Percentiles rank a stretch among this genome's conserved stretches.
These are phyloP conservation scores for Lithophane ornitopus DNA, from an alignment of 2,888 invertebrate genomes.

Conservation along the genomic window DNA sequence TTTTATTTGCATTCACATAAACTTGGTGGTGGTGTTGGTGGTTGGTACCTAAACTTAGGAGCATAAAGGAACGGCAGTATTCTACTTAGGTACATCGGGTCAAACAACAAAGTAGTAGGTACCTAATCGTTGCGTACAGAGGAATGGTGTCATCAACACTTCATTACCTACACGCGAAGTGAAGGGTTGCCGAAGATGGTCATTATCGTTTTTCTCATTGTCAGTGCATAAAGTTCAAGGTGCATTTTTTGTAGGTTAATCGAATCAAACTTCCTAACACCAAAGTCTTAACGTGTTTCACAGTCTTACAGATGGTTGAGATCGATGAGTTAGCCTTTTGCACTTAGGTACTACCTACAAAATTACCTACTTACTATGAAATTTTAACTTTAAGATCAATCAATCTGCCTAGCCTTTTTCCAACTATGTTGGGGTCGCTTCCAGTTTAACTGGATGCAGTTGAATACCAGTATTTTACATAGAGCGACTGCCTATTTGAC, in stretches of 20 bases:
- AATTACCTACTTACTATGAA: neutral
- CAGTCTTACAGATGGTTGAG: conserved; percentile 16
- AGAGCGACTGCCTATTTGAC: too few species aligned
- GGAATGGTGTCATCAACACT: conserved; percentile 79
- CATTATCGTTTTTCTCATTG: conserved; percentile 84
- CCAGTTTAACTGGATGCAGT: too few species aligned
- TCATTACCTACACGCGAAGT: conserved; percentile 74
- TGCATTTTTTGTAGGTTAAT: conserved; percentile 69
- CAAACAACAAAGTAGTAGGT: conserved; percentile 21
- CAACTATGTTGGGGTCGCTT: too few species aligned
- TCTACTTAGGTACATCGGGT: conserved; percentile 3
- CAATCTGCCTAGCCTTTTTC: too few species aligned
- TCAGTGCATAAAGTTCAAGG: conserved; percentile 83
- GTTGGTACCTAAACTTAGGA: neutral
- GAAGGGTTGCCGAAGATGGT: conserved; percentile 82
- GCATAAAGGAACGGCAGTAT: neutral
- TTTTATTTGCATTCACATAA: neutral
- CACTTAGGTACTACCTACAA: neutral
- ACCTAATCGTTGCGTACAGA: conserved; percentile 51
- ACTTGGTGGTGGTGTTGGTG: too few species aligned
- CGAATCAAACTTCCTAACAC: conserved; percentile 57
- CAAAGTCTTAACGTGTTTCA: conserved; percentile 31
- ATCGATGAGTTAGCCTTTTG: conserved; percentile 17
- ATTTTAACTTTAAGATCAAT: too few species aligned
- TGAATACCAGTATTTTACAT: too few species aligned